These are phyloP conservation scores for Tenrec ecaudatus DNA, from an alignment of 2,113 vertebrate species.

Conservation along the genomic window DNA sequence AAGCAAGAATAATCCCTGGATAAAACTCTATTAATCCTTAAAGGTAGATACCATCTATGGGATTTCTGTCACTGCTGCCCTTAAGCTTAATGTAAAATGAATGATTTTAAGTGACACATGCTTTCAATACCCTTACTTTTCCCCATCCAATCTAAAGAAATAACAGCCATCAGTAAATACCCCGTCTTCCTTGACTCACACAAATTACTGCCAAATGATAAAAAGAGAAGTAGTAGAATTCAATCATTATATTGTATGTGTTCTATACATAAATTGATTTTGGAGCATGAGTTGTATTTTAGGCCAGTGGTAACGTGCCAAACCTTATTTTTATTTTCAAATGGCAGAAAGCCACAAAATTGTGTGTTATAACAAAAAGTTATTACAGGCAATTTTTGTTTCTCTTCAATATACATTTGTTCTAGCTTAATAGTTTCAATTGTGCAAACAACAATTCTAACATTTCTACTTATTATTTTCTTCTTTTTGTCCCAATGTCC, in stretches of 20 bases:
- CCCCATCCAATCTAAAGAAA: constrained; percentile 54
- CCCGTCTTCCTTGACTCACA: constrained; percentile 53
- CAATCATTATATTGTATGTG: constrained; percentile 54
- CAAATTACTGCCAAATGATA: constrained; percentile 65
- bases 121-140: constrained; percentile 40
- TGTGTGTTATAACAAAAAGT: constrained; percentile 38
- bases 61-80: constrained; percentile 43
- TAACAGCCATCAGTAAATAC: constrained; percentile 59
- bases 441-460: constrained; percentile 11
- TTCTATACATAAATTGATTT: constrained; percentile 66
- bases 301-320: constrained; percentile 36
- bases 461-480: constrained; percentile 24
- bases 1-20: constrained; percentile 13
- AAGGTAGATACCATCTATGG: constrained; percentile 31
- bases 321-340: constrained; percentile 61
- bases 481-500: too few species aligned
- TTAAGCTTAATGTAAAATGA: constrained; percentile 62
- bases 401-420: background rate
- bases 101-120: constrained; percentile 54
- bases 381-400: constrained; percentile 26
- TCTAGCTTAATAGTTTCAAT: constrained; percentile 35
- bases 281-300: constrained; percentile 53
- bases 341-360: constrained; percentile 49
- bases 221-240: constrained; percentile 53
- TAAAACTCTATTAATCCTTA: constrained; percentile 59